phyloP scores from a whole-genome alignment of 2,113 vertebrate species.

The Oryzias celebensis region DNA sequence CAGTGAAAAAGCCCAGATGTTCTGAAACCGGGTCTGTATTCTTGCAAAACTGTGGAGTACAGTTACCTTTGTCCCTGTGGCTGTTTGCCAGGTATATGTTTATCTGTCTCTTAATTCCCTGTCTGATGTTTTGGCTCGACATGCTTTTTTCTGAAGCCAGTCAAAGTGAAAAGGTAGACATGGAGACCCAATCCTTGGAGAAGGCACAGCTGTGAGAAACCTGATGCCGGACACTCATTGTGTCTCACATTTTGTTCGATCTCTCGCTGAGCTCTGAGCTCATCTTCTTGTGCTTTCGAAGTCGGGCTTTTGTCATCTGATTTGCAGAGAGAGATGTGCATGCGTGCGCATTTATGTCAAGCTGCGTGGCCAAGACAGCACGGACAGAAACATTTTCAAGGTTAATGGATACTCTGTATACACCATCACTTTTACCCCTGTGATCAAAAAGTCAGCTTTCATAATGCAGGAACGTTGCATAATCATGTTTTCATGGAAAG shows the following conservation, averaged over 20 bases:
- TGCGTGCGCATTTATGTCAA: slow-evolving; percentile 23
- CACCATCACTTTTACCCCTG: neutral
- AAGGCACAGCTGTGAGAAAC: slow-evolving; percentile 68
- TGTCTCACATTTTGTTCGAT: slow-evolving; percentile 55
- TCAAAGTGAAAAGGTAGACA: slow-evolving; percentile 60
- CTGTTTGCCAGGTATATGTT: slow-evolving; percentile 47
- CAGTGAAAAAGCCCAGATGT: slow-evolving; percentile 19
- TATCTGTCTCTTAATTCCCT: slow-evolving; percentile 59
- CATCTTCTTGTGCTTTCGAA: slow-evolving; percentile 35
- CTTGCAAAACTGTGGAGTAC: slow-evolving; percentile 30
- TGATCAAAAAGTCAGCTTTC: neutral
- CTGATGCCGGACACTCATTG: slow-evolving; percentile 56
- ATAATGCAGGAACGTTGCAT: neutral
- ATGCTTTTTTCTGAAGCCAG: slow-evolving; percentile 23
- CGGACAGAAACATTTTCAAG: slow-evolving; percentile 12
- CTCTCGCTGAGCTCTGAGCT: slow-evolving; percentile 48
- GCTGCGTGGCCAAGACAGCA: slow-evolving; percentile 9
- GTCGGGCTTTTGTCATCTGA: slow-evolving; percentile 51
- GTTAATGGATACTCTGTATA: neutral
- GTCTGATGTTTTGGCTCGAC: slow-evolving; percentile 50
- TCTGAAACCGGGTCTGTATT: slow-evolving; percentile 26
- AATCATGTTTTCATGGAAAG: too few species aligned
- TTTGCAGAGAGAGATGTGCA: slow-evolving; percentile 32
- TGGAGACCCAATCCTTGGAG: slow-evolving; percentile 56
- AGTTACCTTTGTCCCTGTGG: slow-evolving; percentile 61